A percentile compares a stretch with the other conserved stretches of the same genome.
Evolutionary conservation across 2,797 vertebrate species (phyloP).

Genomic region (Adrianichthys oophorus): DNA sequence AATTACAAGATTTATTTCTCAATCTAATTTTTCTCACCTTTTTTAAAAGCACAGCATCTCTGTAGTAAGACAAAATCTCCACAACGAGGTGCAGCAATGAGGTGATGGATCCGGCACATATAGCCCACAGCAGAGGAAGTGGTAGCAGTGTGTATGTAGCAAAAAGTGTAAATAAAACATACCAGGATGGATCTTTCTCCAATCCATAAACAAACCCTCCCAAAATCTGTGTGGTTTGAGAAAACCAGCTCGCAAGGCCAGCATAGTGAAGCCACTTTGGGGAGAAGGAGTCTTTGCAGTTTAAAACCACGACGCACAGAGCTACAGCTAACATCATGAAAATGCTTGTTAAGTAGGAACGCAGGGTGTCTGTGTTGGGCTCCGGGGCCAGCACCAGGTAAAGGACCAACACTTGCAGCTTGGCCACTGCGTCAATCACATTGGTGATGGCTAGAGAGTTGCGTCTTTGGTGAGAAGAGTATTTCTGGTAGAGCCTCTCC

Average conservation of each 20-base stretch:
- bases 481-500: constrained; percentile 81
- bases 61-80: constrained; percentile 60
- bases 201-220: constrained; percentile 75
- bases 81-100: constrained; percentile 72
- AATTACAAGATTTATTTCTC: too few relatives aligned
- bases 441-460: constrained; percentile 78
- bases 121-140: constrained; percentile 80
- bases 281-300: constrained; percentile 70
- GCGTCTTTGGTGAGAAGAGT: constrained; percentile 77
- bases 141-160: constrained; percentile 82
- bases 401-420: constrained; percentile 75
- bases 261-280: constrained; percentile 74
- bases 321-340: constrained; percentile 68
- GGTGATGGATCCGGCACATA: constrained; percentile 75
- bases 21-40: constrained; percentile 60
- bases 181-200: constrained; percentile 80
- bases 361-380: constrained; percentile 43
- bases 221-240: constrained; percentile 76
- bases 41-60: constrained; percentile 61
- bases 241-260: constrained; percentile 78
- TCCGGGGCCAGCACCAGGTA: constrained; percentile 71
- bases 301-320: constrained; percentile 71
- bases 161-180: constrained; percentile 79
- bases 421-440: constrained; percentile 75
- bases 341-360: constrained; percentile 65